phyloP scores from a whole-genome alignment of 2,888 invertebrate species.

The Eupithecia abbreviata region DNA sequence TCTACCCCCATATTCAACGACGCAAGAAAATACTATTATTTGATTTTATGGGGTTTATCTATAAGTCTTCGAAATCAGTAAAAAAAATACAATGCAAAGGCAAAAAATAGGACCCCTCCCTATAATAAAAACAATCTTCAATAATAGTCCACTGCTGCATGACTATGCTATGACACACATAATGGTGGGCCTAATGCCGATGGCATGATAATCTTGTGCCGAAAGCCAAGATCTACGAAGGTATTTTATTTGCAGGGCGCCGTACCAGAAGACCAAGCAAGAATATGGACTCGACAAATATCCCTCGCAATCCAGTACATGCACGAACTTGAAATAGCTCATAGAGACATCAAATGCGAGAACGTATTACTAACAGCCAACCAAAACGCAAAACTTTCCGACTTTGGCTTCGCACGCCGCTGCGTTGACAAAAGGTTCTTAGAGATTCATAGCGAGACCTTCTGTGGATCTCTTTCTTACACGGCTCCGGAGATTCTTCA shows the following conservation, averaged over 20 bases:
- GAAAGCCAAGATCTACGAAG: no score
- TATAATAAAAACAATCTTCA: no score
- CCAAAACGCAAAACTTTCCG: slow-evolving; percentile 90
- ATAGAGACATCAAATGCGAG: slow-evolving; percentile 93
- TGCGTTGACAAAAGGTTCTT: slow-evolving; percentile 72
- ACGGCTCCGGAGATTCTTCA: slow-evolving; percentile 94
- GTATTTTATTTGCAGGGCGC: slow-evolving; percentile 71
- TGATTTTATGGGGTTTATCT: no score
- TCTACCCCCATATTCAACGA: no score
- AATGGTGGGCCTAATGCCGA: no score
- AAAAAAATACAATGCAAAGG: no score
- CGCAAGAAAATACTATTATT: no score
- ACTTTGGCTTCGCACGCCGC: slow-evolving; percentile 90
- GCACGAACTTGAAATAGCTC: slow-evolving; percentile 89
- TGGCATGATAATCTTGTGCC: no score
- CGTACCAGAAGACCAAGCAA: slow-evolving; percentile 86
- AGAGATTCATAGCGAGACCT: slow-evolving; percentile 88
- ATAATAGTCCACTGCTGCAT: no score
- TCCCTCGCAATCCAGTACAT: slow-evolving; percentile 88
- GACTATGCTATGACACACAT: no score
- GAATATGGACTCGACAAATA: slow-evolving; percentile 89
- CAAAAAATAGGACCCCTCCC: no score
- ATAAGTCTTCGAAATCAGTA: no score
- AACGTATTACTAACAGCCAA: slow-evolving; percentile 89
- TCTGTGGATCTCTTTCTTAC: slow-evolving; percentile 93